Percentiles rank a stretch among this genome's conserved stretches.
These are phyloP conservation scores for Pseudococcus viburni DNA, from an alignment of 2,888 invertebrate genomes.

Conservation along the genomic window DNA sequence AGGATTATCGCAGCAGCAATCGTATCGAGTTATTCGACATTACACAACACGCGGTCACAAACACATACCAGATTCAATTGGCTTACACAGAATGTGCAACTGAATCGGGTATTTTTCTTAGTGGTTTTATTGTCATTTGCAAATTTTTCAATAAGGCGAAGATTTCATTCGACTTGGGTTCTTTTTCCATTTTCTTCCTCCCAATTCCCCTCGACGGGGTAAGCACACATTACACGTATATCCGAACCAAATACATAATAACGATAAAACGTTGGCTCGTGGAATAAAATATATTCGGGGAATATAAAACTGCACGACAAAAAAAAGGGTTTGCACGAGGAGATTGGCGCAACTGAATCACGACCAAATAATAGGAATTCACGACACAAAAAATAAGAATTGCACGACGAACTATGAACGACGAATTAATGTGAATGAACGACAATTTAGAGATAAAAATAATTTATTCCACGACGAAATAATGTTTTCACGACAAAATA, in stretches of 20 bases:
- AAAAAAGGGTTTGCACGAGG: too few relatives aligned
- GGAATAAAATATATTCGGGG: conserved; percentile 54
- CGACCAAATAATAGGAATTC: too few relatives aligned
- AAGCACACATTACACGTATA: background rate
- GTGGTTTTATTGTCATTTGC: background rate
- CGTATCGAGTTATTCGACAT: background rate
- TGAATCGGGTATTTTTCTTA: background rate
- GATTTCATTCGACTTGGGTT: background rate
- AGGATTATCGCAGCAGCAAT: conserved; percentile 14
- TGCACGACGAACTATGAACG: too few relatives aligned
- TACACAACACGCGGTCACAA: too few relatives aligned
- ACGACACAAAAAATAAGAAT: too few relatives aligned
- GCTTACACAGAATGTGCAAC: background rate
- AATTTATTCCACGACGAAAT: too few relatives aligned
- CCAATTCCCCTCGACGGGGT: background rate
- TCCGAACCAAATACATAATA: background rate
- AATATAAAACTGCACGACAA: too few relatives aligned
- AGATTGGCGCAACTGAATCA: too few relatives aligned
- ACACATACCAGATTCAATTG: background rate
- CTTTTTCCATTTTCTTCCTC: background rate
- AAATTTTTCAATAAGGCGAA: conserved; percentile 25
- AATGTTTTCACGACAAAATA: too few relatives aligned
- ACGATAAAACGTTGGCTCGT: conserved; percentile 40
- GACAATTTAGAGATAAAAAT: too few relatives aligned
- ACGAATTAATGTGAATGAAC: too few relatives aligned